Percentiles rank a stretch among this genome's conserved stretches.
Evolutionary conservation across 2,888 invertebrate genomes (phyloP).

Genomic region (Drosophila yooni): DNA sequence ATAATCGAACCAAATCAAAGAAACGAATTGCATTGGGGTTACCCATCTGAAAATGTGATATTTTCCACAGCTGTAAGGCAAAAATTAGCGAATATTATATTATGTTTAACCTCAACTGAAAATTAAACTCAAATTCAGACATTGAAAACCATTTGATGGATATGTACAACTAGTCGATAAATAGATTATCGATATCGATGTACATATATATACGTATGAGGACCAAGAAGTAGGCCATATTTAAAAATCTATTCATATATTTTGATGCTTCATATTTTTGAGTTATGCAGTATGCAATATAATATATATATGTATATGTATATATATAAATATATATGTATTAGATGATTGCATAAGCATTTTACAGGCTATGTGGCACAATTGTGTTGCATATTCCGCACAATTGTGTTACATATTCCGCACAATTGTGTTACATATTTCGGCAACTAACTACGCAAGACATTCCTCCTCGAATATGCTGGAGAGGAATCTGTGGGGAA

Average conservation of each 20-base stretch:
- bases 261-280: background rate
- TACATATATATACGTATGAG: background rate
- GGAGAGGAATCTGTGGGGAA: slow-evolving; percentile 2
- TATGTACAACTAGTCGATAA: background rate
- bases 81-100: slow-evolving; percentile 1
- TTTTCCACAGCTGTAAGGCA: slow-evolving; percentile 49
- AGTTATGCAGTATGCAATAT: background rate
- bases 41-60: slow-evolving; percentile 48
- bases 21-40: background rate
- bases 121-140: background rate
- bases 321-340: background rate
- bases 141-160: background rate
- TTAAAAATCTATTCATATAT: background rate
- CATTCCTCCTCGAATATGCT: slow-evolving; percentile 8
- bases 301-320: background rate
- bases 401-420: background rate
- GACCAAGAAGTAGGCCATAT: background rate
- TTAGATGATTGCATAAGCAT: background rate
- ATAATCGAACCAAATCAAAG: slow-evolving; percentile 3
- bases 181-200: background rate
- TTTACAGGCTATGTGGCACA: background rate
- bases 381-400: background rate
- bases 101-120: background rate
- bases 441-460: background rate
- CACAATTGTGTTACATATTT: background rate